phyloP scores from a whole-genome alignment of 2,113 vertebrate species.

The Sula dactylatra region DNA sequence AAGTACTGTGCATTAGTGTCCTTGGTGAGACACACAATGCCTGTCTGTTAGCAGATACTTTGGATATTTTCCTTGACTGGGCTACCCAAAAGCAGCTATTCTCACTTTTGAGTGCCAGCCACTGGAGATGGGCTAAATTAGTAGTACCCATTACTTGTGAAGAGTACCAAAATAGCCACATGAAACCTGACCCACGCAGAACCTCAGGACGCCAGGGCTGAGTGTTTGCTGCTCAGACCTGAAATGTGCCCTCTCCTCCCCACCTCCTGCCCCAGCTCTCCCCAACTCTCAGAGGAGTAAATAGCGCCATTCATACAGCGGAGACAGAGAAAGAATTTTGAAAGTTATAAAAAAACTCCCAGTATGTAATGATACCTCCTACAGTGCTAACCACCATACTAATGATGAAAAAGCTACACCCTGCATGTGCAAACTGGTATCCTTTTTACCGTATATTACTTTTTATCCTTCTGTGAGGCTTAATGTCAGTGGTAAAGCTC shows the following conservation, averaged over 20 bases:
- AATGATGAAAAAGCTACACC: not conserved
- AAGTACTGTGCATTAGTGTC: not conserved
- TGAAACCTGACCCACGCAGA: not conserved
- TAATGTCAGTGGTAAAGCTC: not conserved
- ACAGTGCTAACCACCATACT: not conserved
- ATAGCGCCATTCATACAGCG: slow-evolving; percentile 27
- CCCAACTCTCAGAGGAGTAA: not conserved
- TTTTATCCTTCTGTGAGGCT: not conserved
- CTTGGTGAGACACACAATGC: not conserved
- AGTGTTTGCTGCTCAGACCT: not conserved
- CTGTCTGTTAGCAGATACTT: not conserved
- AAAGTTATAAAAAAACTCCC: slow-evolving; percentile 21
- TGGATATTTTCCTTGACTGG: not conserved
- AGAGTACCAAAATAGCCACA: not conserved
- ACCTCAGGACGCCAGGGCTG: not conserved
- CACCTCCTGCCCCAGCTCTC: not conserved
- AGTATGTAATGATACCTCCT: slow-evolving; percentile 33
- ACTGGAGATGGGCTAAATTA: not conserved
- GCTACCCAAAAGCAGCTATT: not conserved
- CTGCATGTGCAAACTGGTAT: not conserved
- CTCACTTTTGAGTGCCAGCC: not conserved
- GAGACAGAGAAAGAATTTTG: slow-evolving; percentile 21
- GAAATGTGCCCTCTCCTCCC: not conserved
- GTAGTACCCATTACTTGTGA: not conserved
- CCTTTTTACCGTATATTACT: not conserved